Evolutionary conservation across 2,113 vertebrate genomes (phyloP), one percentile per base, ranked within the genome.

Genomic region (Brachirus orientalis): DNA sequence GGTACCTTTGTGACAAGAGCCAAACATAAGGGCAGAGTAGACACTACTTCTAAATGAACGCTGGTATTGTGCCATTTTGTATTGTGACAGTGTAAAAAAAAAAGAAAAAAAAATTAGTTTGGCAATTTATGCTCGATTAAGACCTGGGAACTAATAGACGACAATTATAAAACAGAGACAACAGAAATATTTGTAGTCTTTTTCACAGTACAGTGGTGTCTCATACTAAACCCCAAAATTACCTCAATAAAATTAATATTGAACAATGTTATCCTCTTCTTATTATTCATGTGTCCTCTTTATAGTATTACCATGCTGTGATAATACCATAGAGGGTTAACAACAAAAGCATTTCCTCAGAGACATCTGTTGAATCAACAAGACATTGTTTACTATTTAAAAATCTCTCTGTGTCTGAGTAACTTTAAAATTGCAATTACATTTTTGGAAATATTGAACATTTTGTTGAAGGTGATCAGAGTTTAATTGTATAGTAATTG

Each of bases 341-440:
- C 11, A 20, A 17, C 19, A 22, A 38, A 3, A 48, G 28, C 36
- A 59, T 72, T 57, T 69, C 60, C 45, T 44, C 44, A 45, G 6
- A 41, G 43, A 53, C 14, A 17, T 78, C 63, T 65, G 67, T 79
- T 81, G 62, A 70, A 69, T 40, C 70, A 85, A 81, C 77, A 75
- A 57, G 17, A 69, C 43, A 10, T 54, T 61, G 68, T 84, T 74
- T 80, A 71, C 77, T 20, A 35, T 80, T 46, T 37, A 37, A 33
- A 61, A 45, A 28, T 52, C 55, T 63, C 48, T 7, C 44, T 69
- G 52, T 50, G 55, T 66, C 61, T 62, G 45, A 20, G 53, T 57
- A 51, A 68, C 38, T 58, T 28, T 59, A 47, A 65, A 43, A 65
- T 63, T 53, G 35, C 10, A 8, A 5, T 54, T 36, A 10, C n/a